Evolutionary conservation across 2,797 vertebrate species (phyloP).

Genomic region (Bradypus variegatus): DNA sequence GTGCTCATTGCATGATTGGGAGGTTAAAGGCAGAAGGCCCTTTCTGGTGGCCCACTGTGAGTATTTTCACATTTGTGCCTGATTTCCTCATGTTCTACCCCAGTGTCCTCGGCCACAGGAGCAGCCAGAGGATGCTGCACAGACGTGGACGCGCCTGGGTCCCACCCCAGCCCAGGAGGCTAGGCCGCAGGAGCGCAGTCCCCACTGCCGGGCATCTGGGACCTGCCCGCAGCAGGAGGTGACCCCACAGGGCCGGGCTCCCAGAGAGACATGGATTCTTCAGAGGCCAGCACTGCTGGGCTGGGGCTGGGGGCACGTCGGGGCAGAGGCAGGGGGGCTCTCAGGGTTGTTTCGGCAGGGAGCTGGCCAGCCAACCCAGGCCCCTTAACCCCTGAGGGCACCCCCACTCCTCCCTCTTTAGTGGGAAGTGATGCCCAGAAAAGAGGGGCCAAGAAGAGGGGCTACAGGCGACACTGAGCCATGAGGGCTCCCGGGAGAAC

Average conservation of each 20-base stretch:
- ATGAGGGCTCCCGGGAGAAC: too few relatives aligned
- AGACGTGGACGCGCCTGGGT: too few relatives aligned
- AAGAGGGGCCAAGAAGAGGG: background rate
- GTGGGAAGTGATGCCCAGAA: background rate
- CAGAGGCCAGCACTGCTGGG: background rate
- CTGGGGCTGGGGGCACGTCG: too few relatives aligned
- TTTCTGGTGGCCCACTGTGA: too few relatives aligned
- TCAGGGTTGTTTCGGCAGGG: background rate
- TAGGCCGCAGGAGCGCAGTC: too few relatives aligned
- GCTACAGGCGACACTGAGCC: background rate
- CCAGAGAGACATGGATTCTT: too few relatives aligned
- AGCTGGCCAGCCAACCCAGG: background rate
- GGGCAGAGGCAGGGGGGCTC: too few relatives aligned
- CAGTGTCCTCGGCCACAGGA: too few relatives aligned
- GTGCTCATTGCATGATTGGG: background rate
- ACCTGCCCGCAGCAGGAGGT: rapidly evolving
- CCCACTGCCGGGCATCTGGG: too few relatives aligned
- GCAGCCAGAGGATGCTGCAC: too few relatives aligned
- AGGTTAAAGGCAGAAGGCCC: background rate
- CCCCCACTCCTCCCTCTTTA: background rate
- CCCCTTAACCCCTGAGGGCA: background rate
- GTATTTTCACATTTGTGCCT: too few relatives aligned
- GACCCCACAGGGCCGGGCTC: background rate
- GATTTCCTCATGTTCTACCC: too few relatives aligned
- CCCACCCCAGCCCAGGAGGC: background rate